These are phyloP conservation scores for Panagrolaimus sp. DNA, from an alignment of 1,140 invertebrate genomes.

Conservation along the genomic window DNA sequence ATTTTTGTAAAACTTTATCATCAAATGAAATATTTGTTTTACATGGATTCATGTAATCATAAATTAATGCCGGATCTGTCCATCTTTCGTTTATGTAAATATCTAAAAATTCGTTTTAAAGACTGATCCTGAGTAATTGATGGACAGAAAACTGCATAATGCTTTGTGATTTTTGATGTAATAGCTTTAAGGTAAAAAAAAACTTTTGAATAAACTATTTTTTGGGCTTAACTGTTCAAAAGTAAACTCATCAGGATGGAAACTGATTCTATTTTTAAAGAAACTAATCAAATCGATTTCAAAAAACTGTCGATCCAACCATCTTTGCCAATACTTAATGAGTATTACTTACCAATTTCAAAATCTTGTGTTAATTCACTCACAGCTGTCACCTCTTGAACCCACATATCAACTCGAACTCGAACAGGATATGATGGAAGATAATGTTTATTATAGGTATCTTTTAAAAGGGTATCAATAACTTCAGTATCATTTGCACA, in stretches of 20 bases:
- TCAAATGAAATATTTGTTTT: slow-evolving; percentile 58
- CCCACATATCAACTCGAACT: slow-evolving; percentile 59
- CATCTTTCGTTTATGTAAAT: slow-evolving; percentile 60
- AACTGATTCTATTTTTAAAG: too few relatives aligned
- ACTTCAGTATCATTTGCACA: slow-evolving; percentile 59
- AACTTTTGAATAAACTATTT: too few relatives aligned
- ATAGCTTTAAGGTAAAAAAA: too few relatives aligned
- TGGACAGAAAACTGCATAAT: too few relatives aligned
- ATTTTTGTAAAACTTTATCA: slow-evolving; percentile 55
- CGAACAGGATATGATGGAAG: slow-evolving; percentile 56
- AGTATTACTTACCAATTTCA: slow-evolving; percentile 56
- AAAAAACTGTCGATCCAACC: too few relatives aligned
- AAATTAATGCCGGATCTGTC: slow-evolving; percentile 57
- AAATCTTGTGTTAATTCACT: slow-evolving; percentile 59
- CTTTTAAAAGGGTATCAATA: slow-evolving; percentile 55
- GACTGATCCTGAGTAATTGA: too few relatives aligned
- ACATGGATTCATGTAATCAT: slow-evolving; percentile 57
- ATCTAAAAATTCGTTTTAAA: slow-evolving; percentile 52
- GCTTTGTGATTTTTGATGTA: too few relatives aligned
- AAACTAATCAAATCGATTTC: too few relatives aligned
- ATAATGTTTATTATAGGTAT: slow-evolving; percentile 58
- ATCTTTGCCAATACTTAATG: too few relatives aligned
- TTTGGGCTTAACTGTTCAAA: too few relatives aligned
- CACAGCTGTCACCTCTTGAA: slow-evolving; percentile 58
- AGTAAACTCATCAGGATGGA: too few relatives aligned